A percentile compares a stretch with the other conserved stretches of the same genome.
Evolutionary conservation across 2,113 vertebrate genomes (phyloP).

Genomic region (Ciconia boyciana): DNA sequence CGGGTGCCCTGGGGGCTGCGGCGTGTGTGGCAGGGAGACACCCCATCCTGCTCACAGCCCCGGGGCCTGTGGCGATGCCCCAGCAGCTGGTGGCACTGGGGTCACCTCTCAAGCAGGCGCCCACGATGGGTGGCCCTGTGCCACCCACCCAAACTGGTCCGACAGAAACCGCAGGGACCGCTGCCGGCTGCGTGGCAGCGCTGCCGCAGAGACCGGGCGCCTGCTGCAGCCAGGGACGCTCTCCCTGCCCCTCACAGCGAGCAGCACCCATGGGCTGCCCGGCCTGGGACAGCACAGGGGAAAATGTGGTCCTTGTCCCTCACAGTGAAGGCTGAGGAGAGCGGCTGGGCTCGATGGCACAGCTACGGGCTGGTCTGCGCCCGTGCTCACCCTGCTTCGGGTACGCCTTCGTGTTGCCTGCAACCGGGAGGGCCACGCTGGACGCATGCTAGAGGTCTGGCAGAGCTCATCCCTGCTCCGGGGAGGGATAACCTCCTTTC

Average conservation of each 20-base stretch:
- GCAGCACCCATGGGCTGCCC: neutral
- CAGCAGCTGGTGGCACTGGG: neutral
- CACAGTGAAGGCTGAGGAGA: neutral
- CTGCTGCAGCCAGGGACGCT: neutral
- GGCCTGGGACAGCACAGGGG: neutral
- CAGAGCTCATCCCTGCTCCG: neutral
- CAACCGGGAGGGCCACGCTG: neutral
- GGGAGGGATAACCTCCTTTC: neutral
- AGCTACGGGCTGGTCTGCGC: neutral
- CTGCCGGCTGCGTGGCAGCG: rapidly evolving
- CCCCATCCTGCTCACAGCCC: neutral
- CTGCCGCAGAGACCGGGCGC: neutral
- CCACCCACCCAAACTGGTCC: neutral
- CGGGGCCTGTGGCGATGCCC: neutral
- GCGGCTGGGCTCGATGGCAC: rapidly evolving
- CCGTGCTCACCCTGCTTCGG: rapidly evolving
- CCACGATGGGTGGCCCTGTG: too few species aligned
- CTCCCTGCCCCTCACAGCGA: neutral
- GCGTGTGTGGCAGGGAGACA: neutral
- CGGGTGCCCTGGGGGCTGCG: neutral
- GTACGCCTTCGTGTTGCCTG: neutral
- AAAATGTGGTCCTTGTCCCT: neutral
- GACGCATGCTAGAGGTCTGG: neutral
- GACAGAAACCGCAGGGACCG: neutral
- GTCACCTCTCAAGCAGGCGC: neutral